Evolutionary conservation across 2,113 vertebrate genomes (phyloP).

Genomic region (Danionella cerebrum): DNA sequence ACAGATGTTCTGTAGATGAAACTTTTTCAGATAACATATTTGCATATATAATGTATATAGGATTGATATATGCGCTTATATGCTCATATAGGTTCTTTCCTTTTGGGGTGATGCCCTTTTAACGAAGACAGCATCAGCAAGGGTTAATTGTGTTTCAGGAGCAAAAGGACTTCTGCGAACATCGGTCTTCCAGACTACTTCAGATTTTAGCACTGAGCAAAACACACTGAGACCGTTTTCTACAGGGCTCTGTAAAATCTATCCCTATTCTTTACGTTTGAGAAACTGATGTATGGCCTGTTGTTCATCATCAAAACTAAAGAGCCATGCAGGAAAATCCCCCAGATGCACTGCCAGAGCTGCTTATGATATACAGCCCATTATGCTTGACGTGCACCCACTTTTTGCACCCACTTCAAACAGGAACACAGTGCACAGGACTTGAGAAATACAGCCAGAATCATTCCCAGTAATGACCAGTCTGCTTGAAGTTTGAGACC

Average conservation of each 20-base stretch:
- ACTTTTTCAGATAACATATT: no score
- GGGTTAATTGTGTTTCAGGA: no score
- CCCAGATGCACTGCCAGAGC: conserved; percentile 42
- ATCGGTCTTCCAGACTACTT: background rate
- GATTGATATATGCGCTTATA: no score
- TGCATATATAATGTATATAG: no score
- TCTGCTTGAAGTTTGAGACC: conserved; percentile 44
- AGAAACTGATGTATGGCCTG: conserved; percentile 15
- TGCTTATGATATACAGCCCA: conserved; percentile 51
- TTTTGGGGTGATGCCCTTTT: no score
- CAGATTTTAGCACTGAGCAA: background rate
- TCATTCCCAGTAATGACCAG: conserved; percentile 59
- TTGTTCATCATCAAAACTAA: conserved; percentile 37
- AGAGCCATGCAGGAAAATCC: conserved; percentile 42
- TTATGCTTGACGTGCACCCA: conserved; percentile 45
- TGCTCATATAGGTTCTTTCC: no score
- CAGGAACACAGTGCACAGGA: conserved; percentile 44
- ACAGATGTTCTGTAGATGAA: no score
- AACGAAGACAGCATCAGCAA: no score
- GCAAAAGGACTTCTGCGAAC: background rate
- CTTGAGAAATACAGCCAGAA: conserved; percentile 56
- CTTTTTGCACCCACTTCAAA: conserved; percentile 54
- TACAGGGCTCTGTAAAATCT: background rate
- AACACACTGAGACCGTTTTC: background rate
- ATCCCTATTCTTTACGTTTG: background rate